Conservation (phyloP, 2,888 invertebrate species). For the Merodon equestris region DNA sequence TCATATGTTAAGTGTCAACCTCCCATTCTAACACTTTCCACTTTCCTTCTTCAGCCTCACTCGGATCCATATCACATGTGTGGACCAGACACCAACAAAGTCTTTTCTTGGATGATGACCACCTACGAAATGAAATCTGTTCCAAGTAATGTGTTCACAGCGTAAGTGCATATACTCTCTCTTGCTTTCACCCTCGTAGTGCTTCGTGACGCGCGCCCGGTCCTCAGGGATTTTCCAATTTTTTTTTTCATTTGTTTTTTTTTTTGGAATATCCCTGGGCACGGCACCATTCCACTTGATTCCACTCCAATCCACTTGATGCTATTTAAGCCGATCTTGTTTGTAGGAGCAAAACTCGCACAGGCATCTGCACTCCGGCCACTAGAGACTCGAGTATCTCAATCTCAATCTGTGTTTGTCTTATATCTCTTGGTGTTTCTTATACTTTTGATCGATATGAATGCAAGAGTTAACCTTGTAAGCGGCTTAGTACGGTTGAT, state of each 20-base stretch:
- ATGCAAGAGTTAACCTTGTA: conserved; percentile 48
- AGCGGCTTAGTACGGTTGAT: conserved; percentile 28
- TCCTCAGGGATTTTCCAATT: too few relatives aligned
- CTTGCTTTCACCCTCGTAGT: background rate
- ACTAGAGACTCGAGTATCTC: conserved; percentile 32
- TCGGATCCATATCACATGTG: conserved; percentile 21
- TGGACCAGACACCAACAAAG: conserved; percentile 40
- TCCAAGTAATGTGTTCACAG: conserved; percentile 46
- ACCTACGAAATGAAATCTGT: conserved; percentile 56
- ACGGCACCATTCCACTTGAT: background rate
- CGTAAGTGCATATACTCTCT: background rate
- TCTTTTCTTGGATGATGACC: conserved; percentile 36
- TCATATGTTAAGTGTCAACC: conserved; percentile 12
- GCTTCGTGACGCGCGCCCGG: background rate
- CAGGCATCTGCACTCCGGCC: background rate
- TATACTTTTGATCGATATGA: conserved; percentile 39
- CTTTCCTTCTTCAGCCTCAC: conserved; percentile 22
- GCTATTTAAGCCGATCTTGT: too few relatives aligned
- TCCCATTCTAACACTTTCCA: conserved; percentile 28
- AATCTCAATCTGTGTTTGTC: conserved; percentile 27
- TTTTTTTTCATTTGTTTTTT: background rate
- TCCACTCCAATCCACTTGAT: conserved; percentile 5
- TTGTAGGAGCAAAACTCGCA: too few relatives aligned
- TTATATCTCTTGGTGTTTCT: background rate
- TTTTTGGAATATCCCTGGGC: background rate